Evolutionary conservation across 2,888 invertebrate genomes (phyloP), one percentile per base, ranked within the genome.

Genomic region (Chironomus riparius): DNA sequence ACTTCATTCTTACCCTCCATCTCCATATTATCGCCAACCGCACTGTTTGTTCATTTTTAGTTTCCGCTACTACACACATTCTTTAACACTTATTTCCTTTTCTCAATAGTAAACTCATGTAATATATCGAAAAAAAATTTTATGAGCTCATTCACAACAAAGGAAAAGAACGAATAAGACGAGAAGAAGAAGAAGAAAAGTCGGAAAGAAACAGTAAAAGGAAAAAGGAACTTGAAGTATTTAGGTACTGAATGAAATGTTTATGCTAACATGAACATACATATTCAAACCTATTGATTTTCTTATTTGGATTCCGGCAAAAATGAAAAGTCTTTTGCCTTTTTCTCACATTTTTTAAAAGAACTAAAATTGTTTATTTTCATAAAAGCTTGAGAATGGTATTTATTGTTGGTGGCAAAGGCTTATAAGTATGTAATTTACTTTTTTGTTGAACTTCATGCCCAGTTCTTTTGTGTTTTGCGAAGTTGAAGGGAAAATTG

Each of bases 31-130:
- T 15, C 50, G 15, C 15, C 50, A 38, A 50, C 50, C 56, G 4
- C 56, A 56, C n/a, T 50, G 73, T 24, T 72, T 72, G 72, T 61
- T 72, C 56, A 72, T 61, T 61, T 61, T 7, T 61, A 28, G 24
- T 61, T 72, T 61, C 61, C 61, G 56, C 69, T 76, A 75, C 77
- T 76, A 76, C 77, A 77, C 77, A 69, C 70, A 76, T 77, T 76
- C 65, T 70, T 61, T 70, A 76, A 65, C 68, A 28, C 56, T 76
- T 70, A 15, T 68, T 70, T 73, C 28, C 15, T 65, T 48, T 47
- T 28, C 21, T 22, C 72, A 2, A 24, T 24, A 18, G 56, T 56
- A 18, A 56, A 56, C n/a, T 56, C 56, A 56, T 56, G 56, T 56
- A 18, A 18, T 56, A 50, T 50, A 50, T 50, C 15, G 50, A 15